Base-by-base conservation (phyloP, 2,797 vertebrate genomes). In the Vultur gryphus region DNA sequence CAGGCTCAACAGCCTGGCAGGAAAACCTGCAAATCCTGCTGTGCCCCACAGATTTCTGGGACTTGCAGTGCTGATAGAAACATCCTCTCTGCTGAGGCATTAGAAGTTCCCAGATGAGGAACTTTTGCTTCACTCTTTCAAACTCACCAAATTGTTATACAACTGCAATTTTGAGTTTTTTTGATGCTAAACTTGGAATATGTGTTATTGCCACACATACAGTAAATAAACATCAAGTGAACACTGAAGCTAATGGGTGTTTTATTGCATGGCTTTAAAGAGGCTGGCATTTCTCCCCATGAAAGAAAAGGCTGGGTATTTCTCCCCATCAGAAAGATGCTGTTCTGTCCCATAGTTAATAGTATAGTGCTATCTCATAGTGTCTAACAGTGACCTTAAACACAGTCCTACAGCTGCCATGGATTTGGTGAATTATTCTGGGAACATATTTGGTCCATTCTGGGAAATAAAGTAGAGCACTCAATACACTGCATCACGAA, bases 21-120 rank as follows among this genome's bases (percentile, higher is more conserved):
- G 71, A 96, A 96, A 96, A 94, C 73, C 28, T 93, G 96, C 95
- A 92, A 95, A 89, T 96, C 95, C 95, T 94, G 83, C 93, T 84
- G 70, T 55, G 80, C 66, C 52, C 77, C 59, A n/a, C 6, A 2
- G 66, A 39, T 62, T 84, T 89, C 70, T 91, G 77, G 72, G 69
- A 90, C 95, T 76, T 72, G 52, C 64, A 49, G 48, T 67, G 79
- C 87, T 82, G 85, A 37, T 69, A 58, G 82, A 93, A 95, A 88
- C 72, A 69, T 84, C 84, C 55, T 51, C 51, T 84, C 65, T 66
- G 64, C 77, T 41, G 62, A 86, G 70, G 54, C 12, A 0, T 93
- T 87, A 62, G 25, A 82, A 55, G 37, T 90, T 95, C 62, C 90
- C 91, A 90, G 64, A 62, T 70, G 70, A 95, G 48, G 83, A 94